Base-by-base conservation (phyloP, 2,888 invertebrate genomes). In the Luperina nickerlii region DNA sequence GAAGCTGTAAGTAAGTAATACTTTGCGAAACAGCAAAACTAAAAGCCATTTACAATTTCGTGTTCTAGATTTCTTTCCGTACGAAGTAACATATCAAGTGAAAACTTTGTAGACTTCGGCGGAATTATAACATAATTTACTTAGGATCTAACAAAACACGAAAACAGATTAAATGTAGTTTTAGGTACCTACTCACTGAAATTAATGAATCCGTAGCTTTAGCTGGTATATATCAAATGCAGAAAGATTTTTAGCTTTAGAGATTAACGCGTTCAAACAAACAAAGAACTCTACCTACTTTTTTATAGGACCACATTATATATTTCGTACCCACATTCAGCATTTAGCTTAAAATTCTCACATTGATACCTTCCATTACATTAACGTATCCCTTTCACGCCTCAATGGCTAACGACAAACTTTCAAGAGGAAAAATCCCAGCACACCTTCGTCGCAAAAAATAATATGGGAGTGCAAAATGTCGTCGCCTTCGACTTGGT, bases 351-450 rank as follows among this genome's bases (percentile, higher is more conserved):
- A 24, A 73, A 73, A 32, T 76, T 68, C 57, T 51, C 45, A 27
- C 67, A 74, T 72, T 68, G 68, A 27, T 51, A 76, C 77, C 57
- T 81, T 62, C 32, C 42, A 73, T 42, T 73, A 38, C 65, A 69
- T 75, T 76, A 73, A 42, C 65, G 48, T 66, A 67, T 74, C 51
- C 78, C 69, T 60, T 72, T 75, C 54, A 67, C 51, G 54, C 63
- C 63, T 54, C 67, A 62, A 24, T 45, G 60, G 32, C 67, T 77
- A 68, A 76, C 60, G 75, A 67, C 79, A 85, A 71, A 74, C 45
- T 72, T 78, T 69, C 20, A 13, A 72, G 51, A 66, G 73, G 57
- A 79, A 76, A 79, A 82, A 45, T 74, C 66, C 20, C 27, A 45
- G 60, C 67, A 65, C 24, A 24, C 24, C 24, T 57, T 3, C 9